These are phyloP conservation scores for Frankliniella fusca DNA, from an alignment of 2,888 invertebrate species.

Conservation along the genomic window DNA sequence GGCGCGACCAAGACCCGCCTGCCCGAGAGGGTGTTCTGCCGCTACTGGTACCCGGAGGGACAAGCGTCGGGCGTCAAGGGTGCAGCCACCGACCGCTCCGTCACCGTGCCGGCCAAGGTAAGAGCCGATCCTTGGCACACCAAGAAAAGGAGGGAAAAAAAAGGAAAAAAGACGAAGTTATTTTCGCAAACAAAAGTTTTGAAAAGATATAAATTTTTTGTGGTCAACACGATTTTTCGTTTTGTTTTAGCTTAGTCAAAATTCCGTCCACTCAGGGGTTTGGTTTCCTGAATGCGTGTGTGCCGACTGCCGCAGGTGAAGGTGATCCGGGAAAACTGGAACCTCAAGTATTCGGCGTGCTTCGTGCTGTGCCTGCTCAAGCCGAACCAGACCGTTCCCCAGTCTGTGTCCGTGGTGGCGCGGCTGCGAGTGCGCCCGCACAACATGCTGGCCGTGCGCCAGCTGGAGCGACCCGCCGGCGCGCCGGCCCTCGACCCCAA, in stretches of 20 bases:
- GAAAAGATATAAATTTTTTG: too few relatives aligned
- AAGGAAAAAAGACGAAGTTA: too few relatives aligned
- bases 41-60: slow-evolving; percentile 62
- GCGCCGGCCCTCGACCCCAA: slow-evolving; percentile 42
- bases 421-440: slow-evolving; percentile 57
- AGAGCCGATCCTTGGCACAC: too few relatives aligned
- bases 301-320: slow-evolving; percentile 40
- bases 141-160: too few relatives aligned
- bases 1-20: slow-evolving; percentile 85
- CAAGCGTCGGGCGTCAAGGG: slow-evolving; percentile 25
- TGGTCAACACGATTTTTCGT: too few relatives aligned
- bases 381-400: slow-evolving; percentile 57
- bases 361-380: slow-evolving; percentile 78
- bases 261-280: too few relatives aligned
- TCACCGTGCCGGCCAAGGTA: slow-evolving; percentile 40
- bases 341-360: slow-evolving; percentile 84
- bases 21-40: slow-evolving; percentile 75
- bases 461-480: slow-evolving; percentile 50
- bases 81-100: neutral
- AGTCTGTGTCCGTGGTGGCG: slow-evolving; percentile 66
- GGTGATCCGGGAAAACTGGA: slow-evolving; percentile 92
- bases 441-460: slow-evolving; percentile 48
- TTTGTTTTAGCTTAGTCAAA: too few relatives aligned
- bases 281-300: neutral
- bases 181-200: too few relatives aligned